A percentile compares a stretch with the other conserved stretches of the same genome.
These are phyloP conservation scores for Coptodon bakossiorum DNA, from an alignment of 2,113 vertebrate genomes.

Conservation along the genomic window DNA sequence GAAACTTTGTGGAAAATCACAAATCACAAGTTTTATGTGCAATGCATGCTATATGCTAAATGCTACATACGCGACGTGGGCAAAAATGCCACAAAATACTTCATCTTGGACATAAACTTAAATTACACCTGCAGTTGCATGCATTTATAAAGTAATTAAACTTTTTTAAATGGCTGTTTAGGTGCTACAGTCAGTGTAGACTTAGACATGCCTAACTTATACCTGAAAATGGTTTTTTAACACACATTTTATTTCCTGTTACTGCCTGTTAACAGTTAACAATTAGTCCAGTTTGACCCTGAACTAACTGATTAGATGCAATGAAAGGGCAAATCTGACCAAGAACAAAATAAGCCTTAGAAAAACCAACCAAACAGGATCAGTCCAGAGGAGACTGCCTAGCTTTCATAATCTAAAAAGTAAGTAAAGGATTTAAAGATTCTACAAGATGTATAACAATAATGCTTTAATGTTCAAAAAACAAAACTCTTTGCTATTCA, in stretches of 20 bases:
- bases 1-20: not conserved
- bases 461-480: not conserved
- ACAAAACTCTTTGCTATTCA: not conserved
- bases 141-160: not conserved
- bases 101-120: not conserved
- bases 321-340: not conserved
- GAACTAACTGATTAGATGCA: not conserved
- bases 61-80: not conserved
- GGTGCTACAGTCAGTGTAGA: not conserved
- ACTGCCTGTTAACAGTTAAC: not conserved
- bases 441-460: not conserved
- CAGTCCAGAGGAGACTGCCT: not conserved
- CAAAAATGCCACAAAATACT: not conserved
- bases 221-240: not conserved
- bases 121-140: not conserved
- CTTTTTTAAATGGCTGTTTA: not conserved
- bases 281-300: not conserved
- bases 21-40: not conserved
- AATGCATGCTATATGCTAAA: not conserved
- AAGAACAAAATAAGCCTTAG: constrained; percentile 5
- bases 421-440: not conserved
- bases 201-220: not conserved
- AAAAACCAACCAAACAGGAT: not conserved
- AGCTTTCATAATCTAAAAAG: not conserved
- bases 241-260: not conserved